Evolutionary conservation across 2,888 invertebrate genomes (phyloP).

Genomic region (Latheticus oryzae): DNA sequence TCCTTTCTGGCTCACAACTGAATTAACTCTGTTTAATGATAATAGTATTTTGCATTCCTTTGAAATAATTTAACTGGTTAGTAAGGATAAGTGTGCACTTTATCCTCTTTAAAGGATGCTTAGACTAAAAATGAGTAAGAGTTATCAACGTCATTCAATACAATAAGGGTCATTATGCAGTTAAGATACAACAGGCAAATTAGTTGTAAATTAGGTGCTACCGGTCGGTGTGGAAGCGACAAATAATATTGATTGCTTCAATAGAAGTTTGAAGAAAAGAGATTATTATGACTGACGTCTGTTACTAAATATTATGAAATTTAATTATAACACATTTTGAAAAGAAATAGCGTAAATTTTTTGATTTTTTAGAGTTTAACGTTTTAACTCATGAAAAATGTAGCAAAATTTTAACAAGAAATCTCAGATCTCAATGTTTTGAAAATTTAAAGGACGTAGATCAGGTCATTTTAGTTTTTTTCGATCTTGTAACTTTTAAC

Average conservation of each 20-base stretch:
- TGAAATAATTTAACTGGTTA: constrained; percentile 42
- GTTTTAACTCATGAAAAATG: too few relatives aligned
- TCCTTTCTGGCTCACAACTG: constrained; percentile 21
- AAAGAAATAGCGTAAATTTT: neutral
- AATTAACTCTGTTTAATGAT: constrained; percentile 33
- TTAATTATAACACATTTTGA: neutral
- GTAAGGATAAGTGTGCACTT: constrained; percentile 35
- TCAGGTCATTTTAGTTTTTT: too few relatives aligned
- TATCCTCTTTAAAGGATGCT: constrained; percentile 25
- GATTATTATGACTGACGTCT: constrained; percentile 40
- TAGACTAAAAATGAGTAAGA: constrained; percentile 32
- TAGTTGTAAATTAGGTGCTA: constrained; percentile 55
- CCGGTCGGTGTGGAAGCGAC: constrained; percentile 52
- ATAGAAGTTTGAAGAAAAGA: constrained; percentile 33
- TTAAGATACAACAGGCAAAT: constrained; percentile 51
- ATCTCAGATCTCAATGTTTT: too few relatives aligned
- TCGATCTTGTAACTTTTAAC: too few relatives aligned
- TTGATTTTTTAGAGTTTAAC: too few relatives aligned
- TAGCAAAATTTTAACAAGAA: too few relatives aligned
- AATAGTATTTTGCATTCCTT: constrained; percentile 41
- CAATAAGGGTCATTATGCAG: constrained; percentile 49
- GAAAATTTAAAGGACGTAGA: too few relatives aligned
- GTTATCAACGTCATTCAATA: constrained; percentile 31
- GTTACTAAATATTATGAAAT: constrained; percentile 9
- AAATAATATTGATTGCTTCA: constrained; percentile 42